Base-by-base conservation (phyloP, 2,113 vertebrate genomes). In the Periophthalmodon schlosseri region DNA sequence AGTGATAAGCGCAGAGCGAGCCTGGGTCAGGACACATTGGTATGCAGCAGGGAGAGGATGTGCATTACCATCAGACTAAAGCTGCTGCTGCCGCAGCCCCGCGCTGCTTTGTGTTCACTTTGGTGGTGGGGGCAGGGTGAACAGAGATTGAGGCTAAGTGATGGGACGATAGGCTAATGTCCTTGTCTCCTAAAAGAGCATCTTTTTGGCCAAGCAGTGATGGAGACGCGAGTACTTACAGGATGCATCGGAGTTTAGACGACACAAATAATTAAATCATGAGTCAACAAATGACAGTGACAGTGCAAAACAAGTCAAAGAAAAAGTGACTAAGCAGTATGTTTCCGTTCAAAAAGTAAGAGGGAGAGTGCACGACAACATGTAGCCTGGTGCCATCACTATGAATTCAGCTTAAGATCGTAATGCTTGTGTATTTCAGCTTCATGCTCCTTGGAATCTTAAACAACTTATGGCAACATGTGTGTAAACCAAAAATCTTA, bases 31-130 rank as follows among this genome's bases (percentile, higher is more conserved):
- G 82, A 87, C 72, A 87, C 87, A 94, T 94, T 91, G 89, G 92
- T 93, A 94, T 94, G 93, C 93, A 94, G 91, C 79, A 89, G 73
- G 75, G 88, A 84, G 87, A 91, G 86, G 86, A 88, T 79, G 87
- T 89, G 90, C 91, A 94, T 94, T 93, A 94, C 91, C 91, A 94
- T 93, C 90, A 87, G 86, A 90, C 86, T 88, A 89, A 91, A 92
- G 88, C 88, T 87, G 86, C 90, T 80, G 81, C 90, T 80, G 81
- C 88, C 69, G 86, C 90, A 92, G 89, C 87, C 81, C 87, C 77
- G 76, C 89, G 89, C 87, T 84, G 90, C 88, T 90, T 87, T 86
- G 89, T 86, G 89, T 88, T 92, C 83, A 75, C 77, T 80, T 87
- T 87, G 86, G 79, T 69, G 50, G 80, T 80, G 85, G 88, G 91